Conservation (phyloP, 2,888 invertebrate genomes). For the Hyalella azteca region DNA sequence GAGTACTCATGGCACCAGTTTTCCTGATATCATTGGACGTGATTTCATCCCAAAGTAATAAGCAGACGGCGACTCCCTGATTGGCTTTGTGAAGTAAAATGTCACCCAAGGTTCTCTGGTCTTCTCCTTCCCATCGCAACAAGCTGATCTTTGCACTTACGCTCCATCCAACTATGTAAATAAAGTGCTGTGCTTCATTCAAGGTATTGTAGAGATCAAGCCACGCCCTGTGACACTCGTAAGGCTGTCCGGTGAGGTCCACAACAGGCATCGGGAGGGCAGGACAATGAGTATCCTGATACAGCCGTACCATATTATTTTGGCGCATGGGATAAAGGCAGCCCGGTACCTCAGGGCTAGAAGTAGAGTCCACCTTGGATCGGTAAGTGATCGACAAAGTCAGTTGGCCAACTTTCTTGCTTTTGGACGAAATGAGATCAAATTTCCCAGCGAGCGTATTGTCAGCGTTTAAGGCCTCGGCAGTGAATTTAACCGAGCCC, state of each 20-base stretch:
- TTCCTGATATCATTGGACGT: conserved; percentile 54
- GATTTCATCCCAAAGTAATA: conserved; percentile 57
- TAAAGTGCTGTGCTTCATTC: conserved; percentile 54
- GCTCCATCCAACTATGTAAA: conserved; percentile 59
- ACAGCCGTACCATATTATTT: conserved; percentile 52
- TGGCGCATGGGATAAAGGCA: conserved; percentile 53
- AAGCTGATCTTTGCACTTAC: conserved; percentile 56
- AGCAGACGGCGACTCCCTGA: conserved; percentile 54
- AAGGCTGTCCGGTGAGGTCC: conserved; percentile 42
- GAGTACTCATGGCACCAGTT: conserved; percentile 57
- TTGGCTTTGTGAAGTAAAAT: conserved; percentile 54
- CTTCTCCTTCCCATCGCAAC: conserved; percentile 51
- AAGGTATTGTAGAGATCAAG: conserved; percentile 52
- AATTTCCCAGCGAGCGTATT: conserved; percentile 45
- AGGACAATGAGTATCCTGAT: conserved; percentile 58
- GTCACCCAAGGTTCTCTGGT: conserved; percentile 52
- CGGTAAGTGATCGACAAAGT: conserved; percentile 50
- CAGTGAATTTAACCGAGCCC: conserved; percentile 50
- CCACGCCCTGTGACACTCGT: conserved; percentile 50
- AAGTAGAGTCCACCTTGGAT: conserved; percentile 48
- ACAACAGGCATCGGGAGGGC: conserved; percentile 42
- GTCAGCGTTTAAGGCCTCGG: conserved; percentile 43
- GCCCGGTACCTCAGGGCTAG: conserved; percentile 49
- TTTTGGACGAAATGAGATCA: conserved; percentile 48
- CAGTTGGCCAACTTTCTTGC: conserved; percentile 52